Evolutionary conservation across 2,888 invertebrate genomes (phyloP).

Genomic region (Spatulosminthurus flaviceps): DNA sequence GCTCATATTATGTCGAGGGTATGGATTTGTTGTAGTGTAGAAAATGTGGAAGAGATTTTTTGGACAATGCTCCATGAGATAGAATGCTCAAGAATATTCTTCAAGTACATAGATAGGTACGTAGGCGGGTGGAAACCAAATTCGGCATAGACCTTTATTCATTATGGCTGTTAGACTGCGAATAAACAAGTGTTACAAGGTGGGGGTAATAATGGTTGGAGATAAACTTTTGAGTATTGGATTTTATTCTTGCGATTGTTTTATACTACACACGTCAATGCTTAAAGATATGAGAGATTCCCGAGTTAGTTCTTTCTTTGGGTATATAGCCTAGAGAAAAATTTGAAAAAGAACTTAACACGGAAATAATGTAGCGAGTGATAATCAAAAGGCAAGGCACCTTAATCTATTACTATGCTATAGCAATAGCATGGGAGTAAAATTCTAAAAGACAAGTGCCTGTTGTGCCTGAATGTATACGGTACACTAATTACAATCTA

Average conservation of each 20-base stretch:
- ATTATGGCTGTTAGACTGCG: not conserved
- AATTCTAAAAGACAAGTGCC: not conserved
- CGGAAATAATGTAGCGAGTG: not conserved
- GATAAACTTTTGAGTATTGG: too few relatives aligned
- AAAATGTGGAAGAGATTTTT: too few relatives aligned
- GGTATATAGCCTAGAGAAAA: conserved; percentile 4
- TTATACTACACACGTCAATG: too few relatives aligned
- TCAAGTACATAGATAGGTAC: not conserved
- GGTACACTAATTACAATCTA: not conserved
- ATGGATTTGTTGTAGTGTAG: too few relatives aligned
- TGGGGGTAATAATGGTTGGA: not conserved
- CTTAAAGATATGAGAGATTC: too few relatives aligned
- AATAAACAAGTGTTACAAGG: conserved; percentile 18
- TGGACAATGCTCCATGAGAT: not conserved
- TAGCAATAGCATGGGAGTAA: not conserved
- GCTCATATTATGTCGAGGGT: too few relatives aligned
- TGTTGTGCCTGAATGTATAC: too few relatives aligned
- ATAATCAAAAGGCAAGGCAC: not conserved
- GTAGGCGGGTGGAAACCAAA: conserved; percentile 9
- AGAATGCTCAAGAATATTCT: not conserved
- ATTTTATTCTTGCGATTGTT: too few relatives aligned
- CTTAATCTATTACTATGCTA: not conserved
- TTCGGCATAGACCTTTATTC: not conserved
- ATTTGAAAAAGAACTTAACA: not conserved
- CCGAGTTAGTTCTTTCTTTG: too few relatives aligned